A percentile compares a stretch with the other conserved stretches of the same genome.
Conservation (phyloP, 2,888 invertebrate genomes). For the Lycophotia porphyrea region DNA sequence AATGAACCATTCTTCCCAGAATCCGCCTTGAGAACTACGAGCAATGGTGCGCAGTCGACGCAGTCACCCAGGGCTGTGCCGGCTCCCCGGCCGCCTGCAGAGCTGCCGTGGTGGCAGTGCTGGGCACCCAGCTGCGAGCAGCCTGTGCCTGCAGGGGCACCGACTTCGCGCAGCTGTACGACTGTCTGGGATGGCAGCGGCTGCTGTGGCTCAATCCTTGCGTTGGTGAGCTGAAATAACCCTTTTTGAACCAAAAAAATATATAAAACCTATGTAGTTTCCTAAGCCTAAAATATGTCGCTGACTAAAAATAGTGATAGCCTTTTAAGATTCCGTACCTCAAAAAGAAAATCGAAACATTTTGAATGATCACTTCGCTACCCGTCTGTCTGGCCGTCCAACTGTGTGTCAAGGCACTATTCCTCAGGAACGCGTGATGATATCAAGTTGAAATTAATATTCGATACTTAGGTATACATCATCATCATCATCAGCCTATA, state of each 20-base stretch:
- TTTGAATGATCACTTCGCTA: neutral
- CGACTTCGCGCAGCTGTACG: constrained; percentile 95
- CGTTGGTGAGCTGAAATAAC: constrained; percentile 93
- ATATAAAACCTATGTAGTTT: too few relatives aligned
- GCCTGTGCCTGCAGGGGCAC: constrained; percentile 97
- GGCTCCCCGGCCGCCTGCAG: constrained; percentile 96
- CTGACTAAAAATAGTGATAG: neutral
- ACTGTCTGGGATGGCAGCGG: constrained; percentile 97
- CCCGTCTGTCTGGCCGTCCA: neutral
- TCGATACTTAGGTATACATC: too few relatives aligned
- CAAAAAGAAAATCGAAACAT: neutral
- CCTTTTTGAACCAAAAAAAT: neutral
- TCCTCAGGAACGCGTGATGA: neutral
- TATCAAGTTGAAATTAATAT: neutral
- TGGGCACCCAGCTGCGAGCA: constrained; percentile 96
- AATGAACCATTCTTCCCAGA: constrained; percentile 83
- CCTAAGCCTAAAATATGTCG: neutral
- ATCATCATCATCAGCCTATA: too few relatives aligned
- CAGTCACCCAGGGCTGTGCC: constrained; percentile 96
- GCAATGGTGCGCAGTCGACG: constrained; percentile 97
- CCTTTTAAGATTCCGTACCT: neutral
- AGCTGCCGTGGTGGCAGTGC: constrained; percentile 95
- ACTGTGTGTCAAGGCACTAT: neutral
- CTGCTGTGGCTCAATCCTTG: constrained; percentile 98
- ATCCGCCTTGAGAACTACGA: constrained; percentile 96